Conservation (phyloP, 2,797 vertebrate genomes). For the Hybognathus amarus region DNA sequence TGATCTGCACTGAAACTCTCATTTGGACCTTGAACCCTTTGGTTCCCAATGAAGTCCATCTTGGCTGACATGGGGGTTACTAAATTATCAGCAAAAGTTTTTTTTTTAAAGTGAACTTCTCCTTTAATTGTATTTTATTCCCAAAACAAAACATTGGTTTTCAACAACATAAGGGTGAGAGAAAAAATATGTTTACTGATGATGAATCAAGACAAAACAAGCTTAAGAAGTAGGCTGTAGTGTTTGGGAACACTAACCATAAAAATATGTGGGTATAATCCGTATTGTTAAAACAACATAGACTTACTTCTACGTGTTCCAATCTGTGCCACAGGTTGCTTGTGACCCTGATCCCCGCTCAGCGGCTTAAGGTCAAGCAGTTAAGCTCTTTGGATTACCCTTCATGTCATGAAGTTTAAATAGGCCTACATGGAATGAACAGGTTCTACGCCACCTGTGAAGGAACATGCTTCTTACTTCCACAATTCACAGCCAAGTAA, state of each 20-base stretch:
- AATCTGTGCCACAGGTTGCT: constrained; percentile 36
- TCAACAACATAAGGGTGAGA: neutral
- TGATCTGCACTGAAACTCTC: no score
- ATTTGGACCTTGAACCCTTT: no score
- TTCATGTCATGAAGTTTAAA: constrained; percentile 32
- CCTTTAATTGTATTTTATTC: no score
- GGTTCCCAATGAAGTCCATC: no score
- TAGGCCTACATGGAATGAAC: constrained; percentile 40
- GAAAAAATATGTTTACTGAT: no score
- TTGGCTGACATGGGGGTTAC: no score
- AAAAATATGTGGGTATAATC: neutral
- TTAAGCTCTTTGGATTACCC: constrained; percentile 46
- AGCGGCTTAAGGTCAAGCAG: constrained; percentile 18
- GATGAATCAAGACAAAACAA: neutral
- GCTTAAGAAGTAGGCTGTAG: neutral
- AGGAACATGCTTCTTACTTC: constrained; percentile 29
- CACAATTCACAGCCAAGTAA: constrained; percentile 49
- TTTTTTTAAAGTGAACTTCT: no score
- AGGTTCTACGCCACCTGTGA: constrained; percentile 32
- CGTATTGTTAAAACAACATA: neutral
- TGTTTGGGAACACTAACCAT: neutral
- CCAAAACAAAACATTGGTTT: neutral
- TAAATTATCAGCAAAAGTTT: no score
- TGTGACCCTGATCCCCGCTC: constrained; percentile 38
- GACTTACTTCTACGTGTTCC: neutral